Base-by-base conservation (phyloP, 2,113 vertebrate species). In the Leptosomus discolor region DNA sequence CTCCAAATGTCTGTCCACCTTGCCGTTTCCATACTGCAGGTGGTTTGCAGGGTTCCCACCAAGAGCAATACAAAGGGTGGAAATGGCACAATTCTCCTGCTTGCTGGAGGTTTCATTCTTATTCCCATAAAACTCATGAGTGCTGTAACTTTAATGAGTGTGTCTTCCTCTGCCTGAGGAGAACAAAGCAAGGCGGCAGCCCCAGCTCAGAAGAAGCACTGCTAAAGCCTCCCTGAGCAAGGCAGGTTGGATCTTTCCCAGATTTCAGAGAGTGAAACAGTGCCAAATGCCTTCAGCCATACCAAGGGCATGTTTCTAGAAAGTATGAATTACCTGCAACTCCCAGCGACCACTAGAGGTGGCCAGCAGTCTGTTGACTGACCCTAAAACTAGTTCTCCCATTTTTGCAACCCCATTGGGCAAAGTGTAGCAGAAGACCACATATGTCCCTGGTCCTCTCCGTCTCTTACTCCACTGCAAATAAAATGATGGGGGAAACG, bases 271-370 rank as follows among this genome's bases (percentile, higher is more conserved):
- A 56, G 46, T 39, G 41, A 64, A 75, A 46, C 12, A 43, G 18
- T 51, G 68, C 51, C 84, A 92, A 82, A 84, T 54, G 45, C 26
- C 48, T 90, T 90, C 54, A 68, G 77, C 87, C 48, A 58, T 41
- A 64, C 19, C 4, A 16, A 77, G 32, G 78, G 15, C 37, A 16
- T 50, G 74, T 60, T 92, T 87, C 68, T 71, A 63, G 60, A 50
- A 96, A 60, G 64, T n/a, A 78, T 32, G 60, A 87, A 79, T 56
- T 92, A 87, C 48, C 80, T 86, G 56, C 89, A 64, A 36, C 32
- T 69, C n/a, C 54, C 73, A 90, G 48, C 19, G 3, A 91, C 92
- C 77, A 91, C 91, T 94, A 91, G 76, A 95, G 76, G 83, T 97
- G 94, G 80, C 83, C 92, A 91, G 60, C 68, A 86, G 56, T 63